Conservation (phyloP, 2,888 invertebrate genomes). For the Rugalucina vietnamica region DNA sequence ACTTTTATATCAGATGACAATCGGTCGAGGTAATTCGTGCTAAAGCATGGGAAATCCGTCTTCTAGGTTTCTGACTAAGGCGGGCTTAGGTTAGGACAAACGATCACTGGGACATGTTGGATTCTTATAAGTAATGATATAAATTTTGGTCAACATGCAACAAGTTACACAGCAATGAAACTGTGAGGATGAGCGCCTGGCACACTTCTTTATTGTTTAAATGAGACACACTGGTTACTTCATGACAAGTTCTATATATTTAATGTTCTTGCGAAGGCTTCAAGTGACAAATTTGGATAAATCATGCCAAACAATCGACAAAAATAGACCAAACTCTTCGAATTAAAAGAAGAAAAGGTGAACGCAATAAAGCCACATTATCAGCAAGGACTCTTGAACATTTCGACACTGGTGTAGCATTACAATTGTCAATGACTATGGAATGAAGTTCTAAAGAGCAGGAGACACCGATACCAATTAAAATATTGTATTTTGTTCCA, state of each 20-base stretch:
- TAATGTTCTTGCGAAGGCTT: slow-evolving; percentile 11
- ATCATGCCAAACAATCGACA: slow-evolving; percentile 8
- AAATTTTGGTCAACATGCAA: too few relatives aligned
- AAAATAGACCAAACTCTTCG: slow-evolving; percentile 10
- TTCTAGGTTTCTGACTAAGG: too few relatives aligned
- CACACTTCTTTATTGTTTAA: too few relatives aligned
- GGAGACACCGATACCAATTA: not conserved
- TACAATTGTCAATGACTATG: not conserved
- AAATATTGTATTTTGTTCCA: not conserved
- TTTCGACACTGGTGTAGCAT: not conserved
- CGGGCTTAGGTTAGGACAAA: too few relatives aligned
- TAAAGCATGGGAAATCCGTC: too few relatives aligned
- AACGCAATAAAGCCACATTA: not conserved
- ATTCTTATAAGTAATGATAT: too few relatives aligned
- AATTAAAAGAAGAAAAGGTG: not conserved
- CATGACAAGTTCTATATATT: too few relatives aligned
- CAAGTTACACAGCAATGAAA: too few relatives aligned
- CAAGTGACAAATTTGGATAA: slow-evolving; percentile 8
- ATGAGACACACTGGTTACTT: too few relatives aligned
- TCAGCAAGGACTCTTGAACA: not conserved
- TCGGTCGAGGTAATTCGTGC: not conserved
- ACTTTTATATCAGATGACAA: slow-evolving; percentile 22
- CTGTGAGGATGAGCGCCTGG: too few relatives aligned
- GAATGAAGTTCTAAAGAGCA: not conserved
- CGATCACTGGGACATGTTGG: too few relatives aligned